Conservation (phyloP, 2,888 invertebrate genomes). For the Drosophila algonquin region DNA sequence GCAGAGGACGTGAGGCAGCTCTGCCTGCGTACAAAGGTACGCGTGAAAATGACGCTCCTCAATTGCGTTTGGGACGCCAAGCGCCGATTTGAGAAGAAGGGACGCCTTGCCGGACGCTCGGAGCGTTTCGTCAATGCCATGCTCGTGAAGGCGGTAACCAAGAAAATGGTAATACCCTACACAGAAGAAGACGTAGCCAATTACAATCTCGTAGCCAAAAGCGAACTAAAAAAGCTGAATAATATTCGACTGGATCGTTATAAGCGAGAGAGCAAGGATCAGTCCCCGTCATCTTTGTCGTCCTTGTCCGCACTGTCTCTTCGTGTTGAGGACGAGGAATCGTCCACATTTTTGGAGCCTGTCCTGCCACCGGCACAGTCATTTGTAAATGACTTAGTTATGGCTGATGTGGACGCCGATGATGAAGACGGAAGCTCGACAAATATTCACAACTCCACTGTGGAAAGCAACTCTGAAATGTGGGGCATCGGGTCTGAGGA, state of each 20-base stretch:
- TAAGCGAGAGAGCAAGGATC: neutral
- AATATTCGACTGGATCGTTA: conserved; percentile 48
- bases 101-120: conserved; percentile 48
- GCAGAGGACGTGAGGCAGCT: conserved; percentile 36
- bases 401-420: too few species aligned
- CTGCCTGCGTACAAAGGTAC: conserved; percentile 54
- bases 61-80: conserved; percentile 63
- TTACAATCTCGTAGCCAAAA: conserved; percentile 26
- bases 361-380: too few species aligned
- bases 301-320: too few species aligned
- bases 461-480: too few species aligned
- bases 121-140: conserved; percentile 51
- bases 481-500: too few species aligned
- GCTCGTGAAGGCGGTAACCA: conserved; percentile 49
- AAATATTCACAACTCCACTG: too few species aligned
- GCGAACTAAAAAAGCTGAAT: conserved; percentile 52
- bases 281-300: too few species aligned
- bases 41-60: conserved; percentile 47
- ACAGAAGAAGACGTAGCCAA: conserved; percentile 3
- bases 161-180: conserved; percentile 56
- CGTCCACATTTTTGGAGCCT: too few species aligned
- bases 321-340: too few species aligned
- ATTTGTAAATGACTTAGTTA: too few species aligned
- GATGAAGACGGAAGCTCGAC: too few species aligned
- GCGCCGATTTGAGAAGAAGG: conserved; percentile 32